Evolutionary conservation across 53 echinoderm and acorn worm genomes (phyloP).

Genomic region (Hippasteria phrygiana): DNA sequence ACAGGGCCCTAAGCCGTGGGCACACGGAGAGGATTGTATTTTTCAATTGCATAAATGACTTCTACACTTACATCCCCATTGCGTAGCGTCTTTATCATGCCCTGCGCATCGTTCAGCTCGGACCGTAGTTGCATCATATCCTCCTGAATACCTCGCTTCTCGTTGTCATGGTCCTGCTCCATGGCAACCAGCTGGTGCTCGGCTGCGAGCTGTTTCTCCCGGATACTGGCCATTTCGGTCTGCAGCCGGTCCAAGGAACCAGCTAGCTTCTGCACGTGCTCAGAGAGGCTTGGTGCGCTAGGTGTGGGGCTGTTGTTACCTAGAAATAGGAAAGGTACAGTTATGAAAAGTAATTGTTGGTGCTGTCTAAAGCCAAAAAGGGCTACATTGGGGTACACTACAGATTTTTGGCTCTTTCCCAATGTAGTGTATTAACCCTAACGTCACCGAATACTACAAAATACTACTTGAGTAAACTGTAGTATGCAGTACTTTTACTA

Average conservation of each 20-base stretch:
- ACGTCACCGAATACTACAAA: too few relatives aligned
- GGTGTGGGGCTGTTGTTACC: slow-evolving; percentile 52
- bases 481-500: too few relatives aligned
- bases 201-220: slow-evolving; percentile 76
- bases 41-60: too few relatives aligned
- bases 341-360: too few relatives aligned
- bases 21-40: too few relatives aligned
- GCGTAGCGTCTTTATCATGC: slow-evolving; percentile 46
- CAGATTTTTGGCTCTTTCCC: too few relatives aligned
- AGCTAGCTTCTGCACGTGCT: slow-evolving; percentile 72
- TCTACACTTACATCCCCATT: slow-evolving; percentile 49
- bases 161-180: slow-evolving; percentile 52
- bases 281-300: slow-evolving; percentile 62
- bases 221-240: slow-evolving; percentile 79
- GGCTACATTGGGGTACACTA: too few relatives aligned
- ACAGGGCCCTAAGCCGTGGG: too few relatives aligned
- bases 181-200: slow-evolving; percentile 62
- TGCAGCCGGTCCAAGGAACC: slow-evolving; percentile 83
- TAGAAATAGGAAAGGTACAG: neutral
- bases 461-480: too few relatives aligned
- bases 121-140: slow-evolving; percentile 50
- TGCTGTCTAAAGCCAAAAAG: too few relatives aligned
- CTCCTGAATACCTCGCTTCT: slow-evolving; percentile 36
- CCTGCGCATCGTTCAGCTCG: slow-evolving; percentile 45
- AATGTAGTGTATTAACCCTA: too few relatives aligned